A percentile compares a stretch with the other conserved stretches of the same genome.
These are phyloP conservation scores for Pegoplata infirma DNA, from an alignment of 2,888 invertebrate species.

Conservation along the genomic window DNA sequence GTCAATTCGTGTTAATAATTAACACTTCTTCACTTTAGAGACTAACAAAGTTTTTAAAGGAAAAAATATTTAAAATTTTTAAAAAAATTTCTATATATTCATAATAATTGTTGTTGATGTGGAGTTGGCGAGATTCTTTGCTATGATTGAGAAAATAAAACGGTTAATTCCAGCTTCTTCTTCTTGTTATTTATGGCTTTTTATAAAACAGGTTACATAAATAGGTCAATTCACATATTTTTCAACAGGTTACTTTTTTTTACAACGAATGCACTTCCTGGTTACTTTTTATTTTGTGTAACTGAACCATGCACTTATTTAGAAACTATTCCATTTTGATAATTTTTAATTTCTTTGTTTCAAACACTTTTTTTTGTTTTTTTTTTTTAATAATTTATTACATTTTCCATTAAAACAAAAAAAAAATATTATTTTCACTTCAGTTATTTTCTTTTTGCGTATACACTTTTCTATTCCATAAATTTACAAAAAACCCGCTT, in stretches of 20 bases:
- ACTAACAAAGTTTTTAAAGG: neutral
- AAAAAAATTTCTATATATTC: too few species aligned
- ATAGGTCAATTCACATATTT: constrained; percentile 68
- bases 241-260: constrained; percentile 59
- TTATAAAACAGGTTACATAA: constrained; percentile 74
- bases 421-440: constrained; percentile 61
- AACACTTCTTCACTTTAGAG: constrained; percentile 1
- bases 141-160: constrained; percentile 57
- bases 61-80: neutral
- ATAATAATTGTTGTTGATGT: neutral
- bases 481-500: constrained; percentile 50
- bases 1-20: constrained; percentile 1
- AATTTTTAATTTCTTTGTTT: constrained; percentile 12
- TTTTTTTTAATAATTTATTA: constrained; percentile 29
- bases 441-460: constrained; percentile 58
- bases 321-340: neutral
- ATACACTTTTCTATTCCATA: constrained; percentile 46
- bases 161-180: constrained; percentile 66
- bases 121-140: neutral
- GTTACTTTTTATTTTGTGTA: constrained; percentile 30
- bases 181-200: constrained; percentile 65
- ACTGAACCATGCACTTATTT: neutral
- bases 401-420: constrained; percentile 45
- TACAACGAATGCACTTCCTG: constrained; percentile 51
- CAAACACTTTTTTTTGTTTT: too few species aligned